Evolutionary conservation across 2,888 invertebrate species (phyloP).

Genomic region (Drosophila antonietae): DNA sequence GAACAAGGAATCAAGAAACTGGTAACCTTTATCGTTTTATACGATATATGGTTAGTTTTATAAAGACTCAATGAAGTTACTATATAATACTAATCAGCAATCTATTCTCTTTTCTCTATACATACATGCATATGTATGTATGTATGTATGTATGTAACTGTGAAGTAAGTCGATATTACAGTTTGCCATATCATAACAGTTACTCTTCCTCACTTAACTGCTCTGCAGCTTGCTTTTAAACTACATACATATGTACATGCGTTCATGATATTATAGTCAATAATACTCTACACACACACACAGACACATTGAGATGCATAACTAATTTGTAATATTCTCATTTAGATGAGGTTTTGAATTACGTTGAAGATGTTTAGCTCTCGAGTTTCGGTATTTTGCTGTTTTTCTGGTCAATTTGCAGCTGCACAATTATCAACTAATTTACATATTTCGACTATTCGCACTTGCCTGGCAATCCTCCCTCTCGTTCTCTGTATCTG

Average conservation of each 20-base stretch:
- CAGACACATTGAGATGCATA: too few relatives aligned
- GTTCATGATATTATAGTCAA: neutral
- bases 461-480: constrained; percentile 24
- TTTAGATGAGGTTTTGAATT: constrained; percentile 3
- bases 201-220: neutral
- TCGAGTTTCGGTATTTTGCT: constrained; percentile 7
- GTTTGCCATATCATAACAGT: too few relatives aligned
- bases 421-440: constrained; percentile 40
- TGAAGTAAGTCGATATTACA: too few relatives aligned
- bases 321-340: neutral
- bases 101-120: too few relatives aligned
- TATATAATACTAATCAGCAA: too few relatives aligned
- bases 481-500: neutral
- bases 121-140: too few relatives aligned
- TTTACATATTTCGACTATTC: constrained; percentile 44
- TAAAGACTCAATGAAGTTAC: too few relatives aligned
- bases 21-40: too few relatives aligned
- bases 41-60: too few relatives aligned
- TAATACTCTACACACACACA: neutral
- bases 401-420: constrained; percentile 11
- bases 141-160: too few relatives aligned
- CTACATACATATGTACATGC: too few relatives aligned
- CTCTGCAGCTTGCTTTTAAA: neutral
- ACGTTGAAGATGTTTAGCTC: neutral
- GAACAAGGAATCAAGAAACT: too few relatives aligned